These are phyloP conservation scores for Cinclus mexicanus DNA, from an alignment of 2,113 vertebrate species.

Conservation along the genomic window DNA sequence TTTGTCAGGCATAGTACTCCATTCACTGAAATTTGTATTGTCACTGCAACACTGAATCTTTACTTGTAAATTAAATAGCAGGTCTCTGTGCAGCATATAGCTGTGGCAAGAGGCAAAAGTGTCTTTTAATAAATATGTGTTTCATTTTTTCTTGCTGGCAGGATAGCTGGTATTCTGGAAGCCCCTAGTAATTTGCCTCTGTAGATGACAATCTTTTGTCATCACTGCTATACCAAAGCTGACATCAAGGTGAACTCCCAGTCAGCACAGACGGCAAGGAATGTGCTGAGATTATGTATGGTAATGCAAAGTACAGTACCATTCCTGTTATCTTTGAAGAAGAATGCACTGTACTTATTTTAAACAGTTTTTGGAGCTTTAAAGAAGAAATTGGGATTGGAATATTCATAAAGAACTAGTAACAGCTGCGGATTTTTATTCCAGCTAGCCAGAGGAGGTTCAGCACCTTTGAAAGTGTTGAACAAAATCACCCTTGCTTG, in stretches of 20 bases:
- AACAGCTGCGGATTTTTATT: conserved; percentile 45
- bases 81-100: background rate
- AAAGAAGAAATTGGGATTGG: background rate
- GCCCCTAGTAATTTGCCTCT: background rate
- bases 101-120: conserved; percentile 4
- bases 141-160: background rate
- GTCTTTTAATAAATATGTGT: background rate
- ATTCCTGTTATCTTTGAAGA: conserved; percentile 18
- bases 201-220: background rate
- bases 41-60: background rate
- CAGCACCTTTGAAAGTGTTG: conserved; percentile 19
- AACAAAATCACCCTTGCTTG: background rate
- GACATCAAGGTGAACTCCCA: background rate
- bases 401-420: conserved; percentile 27
- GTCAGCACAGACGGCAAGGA: background rate
- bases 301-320: conserved; percentile 4
- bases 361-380: conserved; percentile 10
- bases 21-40: background rate
- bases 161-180: background rate
- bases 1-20: background rate
- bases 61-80: background rate
- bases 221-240: background rate
- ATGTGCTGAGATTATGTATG: background rate
- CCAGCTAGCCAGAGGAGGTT: conserved; percentile 42
- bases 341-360: background rate